Percentiles rank a stretch among this genome's conserved stretches.
Conservation (phyloP, 2,888 invertebrate species). For the Cantharis lateralis region DNA sequence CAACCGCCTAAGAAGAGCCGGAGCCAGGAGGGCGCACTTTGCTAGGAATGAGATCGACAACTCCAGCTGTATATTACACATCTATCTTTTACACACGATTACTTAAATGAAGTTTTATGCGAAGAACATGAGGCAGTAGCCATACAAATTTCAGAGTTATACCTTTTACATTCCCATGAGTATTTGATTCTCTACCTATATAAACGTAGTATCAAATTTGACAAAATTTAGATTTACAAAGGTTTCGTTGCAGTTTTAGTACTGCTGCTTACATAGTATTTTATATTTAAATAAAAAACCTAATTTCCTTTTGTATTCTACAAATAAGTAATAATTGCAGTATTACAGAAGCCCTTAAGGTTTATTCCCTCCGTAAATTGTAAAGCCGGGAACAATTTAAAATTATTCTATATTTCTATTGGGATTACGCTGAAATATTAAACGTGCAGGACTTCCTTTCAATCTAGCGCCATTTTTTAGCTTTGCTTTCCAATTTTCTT, state of each 20-base stretch:
- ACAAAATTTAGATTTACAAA: not conserved
- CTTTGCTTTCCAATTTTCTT: not conserved
- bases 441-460: not conserved
- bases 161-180: slow-evolving; percentile 1
- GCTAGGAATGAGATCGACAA: slow-evolving; percentile 21
- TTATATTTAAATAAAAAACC: not conserved
- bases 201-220: not conserved
- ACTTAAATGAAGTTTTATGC: slow-evolving; percentile 5
- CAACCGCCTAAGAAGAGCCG: slow-evolving; percentile 26
- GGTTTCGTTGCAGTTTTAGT: not conserved
- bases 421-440: not conserved
- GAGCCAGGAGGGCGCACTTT: slow-evolving; percentile 27
- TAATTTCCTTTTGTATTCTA: not conserved
- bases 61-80: slow-evolving; percentile 16
- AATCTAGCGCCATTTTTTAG: not conserved
- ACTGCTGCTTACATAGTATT: not conserved
- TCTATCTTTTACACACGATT: slow-evolving; percentile 13
- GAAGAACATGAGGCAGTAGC: not conserved
- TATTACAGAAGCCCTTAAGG: not conserved
- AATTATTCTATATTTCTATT: not conserved
- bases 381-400: not conserved
- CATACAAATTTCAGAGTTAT: not conserved
- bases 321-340: not conserved
- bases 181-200: not conserved
- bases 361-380: not conserved